A percentile compares a stretch with the other conserved stretches of the same genome.
Conservation (phyloP, 2,888 invertebrate genomes). For the Hyles lineata region DNA sequence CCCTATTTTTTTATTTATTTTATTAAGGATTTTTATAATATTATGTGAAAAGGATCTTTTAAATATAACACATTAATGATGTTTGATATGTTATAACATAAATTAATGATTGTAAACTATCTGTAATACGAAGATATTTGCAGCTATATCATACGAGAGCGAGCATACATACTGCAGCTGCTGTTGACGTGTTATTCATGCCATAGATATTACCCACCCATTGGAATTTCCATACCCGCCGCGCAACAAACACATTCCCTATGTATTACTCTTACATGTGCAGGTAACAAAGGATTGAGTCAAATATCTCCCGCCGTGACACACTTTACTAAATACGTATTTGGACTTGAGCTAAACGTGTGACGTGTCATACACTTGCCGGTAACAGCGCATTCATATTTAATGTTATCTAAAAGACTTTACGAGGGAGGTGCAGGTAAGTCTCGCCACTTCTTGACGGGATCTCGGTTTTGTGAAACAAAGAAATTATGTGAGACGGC, state of each 20-base stretch:
- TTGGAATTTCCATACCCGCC: background rate
- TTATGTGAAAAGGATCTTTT: no score
- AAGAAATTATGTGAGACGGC: constrained; percentile 61
- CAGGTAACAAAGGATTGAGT: constrained; percentile 13
- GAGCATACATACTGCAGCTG: background rate
- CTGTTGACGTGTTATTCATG: constrained; percentile 7
- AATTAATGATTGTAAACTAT: background rate
- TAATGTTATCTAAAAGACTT: background rate
- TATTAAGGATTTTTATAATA: no score
- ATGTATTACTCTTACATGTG: constrained; percentile 1
- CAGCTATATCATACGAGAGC: background rate
- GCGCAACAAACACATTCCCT: constrained; percentile 14
- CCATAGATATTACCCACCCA: background rate
- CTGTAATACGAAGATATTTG: background rate
- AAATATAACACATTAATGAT: no score
- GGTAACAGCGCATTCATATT: constrained; percentile 13
- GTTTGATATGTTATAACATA: no score
- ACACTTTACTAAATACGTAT: background rate
- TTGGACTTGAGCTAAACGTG: background rate
- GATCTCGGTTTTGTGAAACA: constrained; percentile 46
- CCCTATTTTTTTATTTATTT: no score
- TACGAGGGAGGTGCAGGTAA: constrained; percentile 4
- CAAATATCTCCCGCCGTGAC: background rate
- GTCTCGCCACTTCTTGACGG: constrained; percentile 11
- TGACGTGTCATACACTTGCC: background rate